Conservation (phyloP, 2,888 invertebrate species). For the Calameuta filiformis region DNA sequence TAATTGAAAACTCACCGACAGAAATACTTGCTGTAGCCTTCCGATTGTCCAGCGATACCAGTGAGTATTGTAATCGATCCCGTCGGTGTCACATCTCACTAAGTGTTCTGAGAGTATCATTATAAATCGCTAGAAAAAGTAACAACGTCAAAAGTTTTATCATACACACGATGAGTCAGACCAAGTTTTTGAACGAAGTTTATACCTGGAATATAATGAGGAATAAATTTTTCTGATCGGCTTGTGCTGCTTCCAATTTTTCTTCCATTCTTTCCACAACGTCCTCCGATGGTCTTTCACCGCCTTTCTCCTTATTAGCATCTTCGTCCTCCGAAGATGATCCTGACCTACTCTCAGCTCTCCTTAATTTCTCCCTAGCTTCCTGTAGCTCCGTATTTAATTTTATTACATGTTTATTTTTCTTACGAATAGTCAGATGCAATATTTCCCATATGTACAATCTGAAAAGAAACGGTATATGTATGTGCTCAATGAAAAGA, state of each 20-base stretch:
- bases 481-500: background rate
- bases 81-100: constrained; percentile 92
- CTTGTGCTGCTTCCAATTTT: constrained; percentile 91
- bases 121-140: constrained; percentile 81
- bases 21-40: constrained; percentile 92
- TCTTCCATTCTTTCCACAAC: constrained; percentile 97
- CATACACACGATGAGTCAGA: background rate
- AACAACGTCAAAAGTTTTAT: background rate
- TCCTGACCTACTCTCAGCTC: constrained; percentile 85
- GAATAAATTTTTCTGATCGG: constrained; percentile 96
- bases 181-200: background rate
- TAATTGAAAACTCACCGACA: constrained; percentile 75
- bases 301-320: constrained; percentile 68
- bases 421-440: constrained; percentile 94
- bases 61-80: constrained; percentile 90
- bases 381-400: constrained; percentile 83
- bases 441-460: constrained; percentile 97
- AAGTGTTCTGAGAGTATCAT: constrained; percentile 98
- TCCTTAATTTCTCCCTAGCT: constrained; percentile 86
- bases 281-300: constrained; percentile 79
- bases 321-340: constrained; percentile 82
- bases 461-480: constrained; percentile 66
- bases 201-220: constrained; percentile 92
- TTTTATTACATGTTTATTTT: constrained; percentile 94
- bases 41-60: constrained; percentile 98